Conservation (phyloP, 2,113 vertebrate species). For the Tenebrosternarchus preto region DNA sequence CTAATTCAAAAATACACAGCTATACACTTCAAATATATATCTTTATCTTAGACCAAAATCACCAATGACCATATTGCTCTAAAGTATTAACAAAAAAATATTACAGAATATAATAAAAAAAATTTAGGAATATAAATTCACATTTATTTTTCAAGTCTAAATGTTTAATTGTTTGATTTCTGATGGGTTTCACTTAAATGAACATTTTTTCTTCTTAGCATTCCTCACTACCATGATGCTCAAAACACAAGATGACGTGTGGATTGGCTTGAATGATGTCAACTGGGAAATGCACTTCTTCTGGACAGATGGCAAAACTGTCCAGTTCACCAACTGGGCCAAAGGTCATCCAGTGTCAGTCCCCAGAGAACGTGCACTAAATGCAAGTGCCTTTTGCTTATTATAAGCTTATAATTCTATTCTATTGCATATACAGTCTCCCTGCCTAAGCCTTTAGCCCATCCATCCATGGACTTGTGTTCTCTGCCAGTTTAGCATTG, state of each 20-base stretch:
- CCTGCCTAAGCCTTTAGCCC: no score
- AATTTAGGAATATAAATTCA: no score
- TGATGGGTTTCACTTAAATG: neutral
- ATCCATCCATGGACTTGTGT: no score
- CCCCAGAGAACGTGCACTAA: conserved; percentile 41
- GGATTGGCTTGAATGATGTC: conserved; percentile 92
- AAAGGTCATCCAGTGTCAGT: conserved; percentile 80
- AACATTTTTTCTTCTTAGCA: conserved; percentile 67
- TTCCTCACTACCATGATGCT: conserved; percentile 84
- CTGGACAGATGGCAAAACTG: conserved; percentile 88
- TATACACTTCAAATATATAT: no score
- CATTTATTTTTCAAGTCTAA: no score
- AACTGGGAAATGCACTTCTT: conserved; percentile 88
- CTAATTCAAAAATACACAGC: no score
- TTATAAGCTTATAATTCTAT: neutral
- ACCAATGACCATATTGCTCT: no score
- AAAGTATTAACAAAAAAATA: no score
- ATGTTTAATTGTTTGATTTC: no score
- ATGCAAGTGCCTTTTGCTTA: conserved; percentile 31
- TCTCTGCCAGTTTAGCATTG: no score
- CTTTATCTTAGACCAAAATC: no score
- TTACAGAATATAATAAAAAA: no score
- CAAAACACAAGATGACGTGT: conserved; percentile 70
- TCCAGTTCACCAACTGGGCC: conserved; percentile 90
- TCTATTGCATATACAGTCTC: neutral